phyloP scores from a whole-genome alignment of 2,113 vertebrate species.

The Eubucco bourcierii region DNA sequence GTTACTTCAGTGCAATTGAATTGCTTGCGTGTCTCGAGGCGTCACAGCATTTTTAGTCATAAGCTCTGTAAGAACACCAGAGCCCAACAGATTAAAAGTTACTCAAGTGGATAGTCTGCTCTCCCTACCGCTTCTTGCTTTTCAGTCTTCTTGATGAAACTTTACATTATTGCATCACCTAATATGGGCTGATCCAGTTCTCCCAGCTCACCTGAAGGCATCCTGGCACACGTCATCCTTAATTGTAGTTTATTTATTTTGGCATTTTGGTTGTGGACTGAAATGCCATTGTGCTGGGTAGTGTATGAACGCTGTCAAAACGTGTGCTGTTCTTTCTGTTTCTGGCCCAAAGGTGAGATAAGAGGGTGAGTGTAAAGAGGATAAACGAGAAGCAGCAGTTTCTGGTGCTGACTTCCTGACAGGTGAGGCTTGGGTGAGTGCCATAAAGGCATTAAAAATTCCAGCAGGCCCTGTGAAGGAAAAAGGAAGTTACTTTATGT shows the following conservation, averaged over 20 bases:
- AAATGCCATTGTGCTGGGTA: background rate
- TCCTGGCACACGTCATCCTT: background rate
- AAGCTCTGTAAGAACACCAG: background rate
- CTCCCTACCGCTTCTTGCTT: background rate
- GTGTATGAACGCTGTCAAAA: background rate
- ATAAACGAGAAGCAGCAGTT: background rate
- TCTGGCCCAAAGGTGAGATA: background rate
- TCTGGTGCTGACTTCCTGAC: background rate
- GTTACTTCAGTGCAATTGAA: background rate
- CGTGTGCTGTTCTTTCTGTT: background rate
- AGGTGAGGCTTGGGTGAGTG: background rate
- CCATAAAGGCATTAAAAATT: background rate
- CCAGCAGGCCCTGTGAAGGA: background rate
- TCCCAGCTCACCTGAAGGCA: background rate
- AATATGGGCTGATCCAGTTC: background rate
- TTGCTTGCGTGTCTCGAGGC: background rate
- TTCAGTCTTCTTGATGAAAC: background rate
- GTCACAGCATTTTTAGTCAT: background rate
- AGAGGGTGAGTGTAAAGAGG: background rate
- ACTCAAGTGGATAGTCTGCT: too few species aligned
- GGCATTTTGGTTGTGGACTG: background rate
- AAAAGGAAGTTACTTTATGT: fast-evolving
- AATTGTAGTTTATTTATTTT: background rate
- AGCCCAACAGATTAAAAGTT: background rate
- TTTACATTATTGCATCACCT: background rate